phyloP scores from a whole-genome alignment of 2,888 invertebrate genomes.

The Hesperia comma region DNA sequence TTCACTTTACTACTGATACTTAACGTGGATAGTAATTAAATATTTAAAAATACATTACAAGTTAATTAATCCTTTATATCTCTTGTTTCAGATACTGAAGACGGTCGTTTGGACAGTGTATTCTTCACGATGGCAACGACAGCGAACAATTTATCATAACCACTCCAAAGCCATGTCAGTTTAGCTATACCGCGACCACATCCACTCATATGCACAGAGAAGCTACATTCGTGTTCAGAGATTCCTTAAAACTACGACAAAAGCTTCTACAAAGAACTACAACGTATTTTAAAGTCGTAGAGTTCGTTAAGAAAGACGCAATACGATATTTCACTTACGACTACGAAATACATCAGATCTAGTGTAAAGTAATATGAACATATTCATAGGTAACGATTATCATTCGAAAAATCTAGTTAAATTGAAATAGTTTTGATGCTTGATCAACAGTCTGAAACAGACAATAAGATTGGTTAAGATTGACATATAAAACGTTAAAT shows the following conservation, averaged over 20 bases:
- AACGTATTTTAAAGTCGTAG: constrained; percentile 76
- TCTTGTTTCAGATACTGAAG: constrained; percentile 41
- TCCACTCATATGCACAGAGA: constrained; percentile 76
- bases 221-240: constrained; percentile 70
- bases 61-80: not conserved
- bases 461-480: constrained; percentile 39
- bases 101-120: not conserved
- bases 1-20: too few species aligned
- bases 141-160: constrained; percentile 11
- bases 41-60: too few species aligned
- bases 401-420: constrained; percentile 77
- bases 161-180: constrained; percentile 37
- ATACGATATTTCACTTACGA: constrained; percentile 77
- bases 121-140: constrained; percentile 27
- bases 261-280: constrained; percentile 73
- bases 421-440: constrained; percentile 61
- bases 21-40: too few species aligned
- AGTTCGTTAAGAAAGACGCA: constrained; percentile 80
- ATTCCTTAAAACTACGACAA: constrained; percentile 75
- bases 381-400: constrained; percentile 73
- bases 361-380: constrained; percentile 71
- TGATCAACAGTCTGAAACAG: constrained; percentile 23
- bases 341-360: constrained; percentile 71
- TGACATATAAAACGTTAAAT: constrained; percentile 24
- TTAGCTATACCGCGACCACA: constrained; percentile 39